These are phyloP conservation scores for Decapterus maruadsi DNA, from an alignment of 2,797 vertebrate genomes.

Conservation along the genomic window DNA sequence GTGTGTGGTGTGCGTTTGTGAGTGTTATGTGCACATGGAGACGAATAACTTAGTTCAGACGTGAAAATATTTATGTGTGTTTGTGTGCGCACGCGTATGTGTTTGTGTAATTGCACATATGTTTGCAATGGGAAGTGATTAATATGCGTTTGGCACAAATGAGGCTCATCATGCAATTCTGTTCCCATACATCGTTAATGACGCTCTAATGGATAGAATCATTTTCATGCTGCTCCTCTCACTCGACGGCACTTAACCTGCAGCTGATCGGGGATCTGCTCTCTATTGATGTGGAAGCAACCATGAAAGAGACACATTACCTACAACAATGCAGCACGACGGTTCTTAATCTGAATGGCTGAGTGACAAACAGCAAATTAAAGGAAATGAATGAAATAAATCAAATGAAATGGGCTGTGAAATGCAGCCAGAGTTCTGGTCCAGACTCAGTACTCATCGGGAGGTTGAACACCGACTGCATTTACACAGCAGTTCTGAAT, in stretches of 20 bases:
- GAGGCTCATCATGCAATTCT: constrained; percentile 23
- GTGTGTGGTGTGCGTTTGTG: neutral
- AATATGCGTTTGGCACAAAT: constrained; percentile 42
- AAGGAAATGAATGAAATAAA: too few relatives aligned
- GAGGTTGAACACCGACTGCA: too few relatives aligned
- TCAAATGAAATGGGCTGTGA: neutral
- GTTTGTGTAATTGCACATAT: constrained; percentile 13
- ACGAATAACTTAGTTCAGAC: neutral
- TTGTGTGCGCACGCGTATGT: neutral
- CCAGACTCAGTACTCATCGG: too few relatives aligned
- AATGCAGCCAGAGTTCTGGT: neutral
- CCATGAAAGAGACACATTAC: constrained; percentile 14
- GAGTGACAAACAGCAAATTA: constrained; percentile 4
- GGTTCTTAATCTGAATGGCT: constrained; percentile 6
- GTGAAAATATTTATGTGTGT: neutral
- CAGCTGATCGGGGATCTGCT: constrained; percentile 34
- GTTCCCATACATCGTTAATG: constrained; percentile 37
- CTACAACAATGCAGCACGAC: neutral
- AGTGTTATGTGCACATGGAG: neutral
- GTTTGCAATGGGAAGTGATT: constrained; percentile 40
- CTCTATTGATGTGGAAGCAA: constrained; percentile 24
- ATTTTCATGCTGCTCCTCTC: constrained; percentile 27
- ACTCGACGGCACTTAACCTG: constrained; percentile 57
- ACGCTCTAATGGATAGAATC: constrained; percentile 42
- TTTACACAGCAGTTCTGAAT: too few relatives aligned